Conservation (phyloP, 2,888 invertebrate genomes). For the Lithodes maja region DNA sequence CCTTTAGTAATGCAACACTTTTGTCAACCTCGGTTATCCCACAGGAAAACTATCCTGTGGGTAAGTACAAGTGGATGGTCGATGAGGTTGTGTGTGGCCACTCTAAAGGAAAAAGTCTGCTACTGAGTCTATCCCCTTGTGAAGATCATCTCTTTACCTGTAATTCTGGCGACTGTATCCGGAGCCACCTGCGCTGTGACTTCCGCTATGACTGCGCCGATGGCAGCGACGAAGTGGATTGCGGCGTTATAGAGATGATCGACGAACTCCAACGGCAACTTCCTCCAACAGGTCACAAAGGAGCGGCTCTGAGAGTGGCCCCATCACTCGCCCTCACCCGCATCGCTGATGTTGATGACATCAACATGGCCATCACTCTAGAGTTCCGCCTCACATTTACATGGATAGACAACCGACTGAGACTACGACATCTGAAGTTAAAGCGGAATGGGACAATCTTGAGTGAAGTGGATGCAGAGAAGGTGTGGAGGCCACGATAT, state of each 20-base stretch:
- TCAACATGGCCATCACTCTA: conserved; percentile 49
- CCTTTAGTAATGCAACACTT: conserved; percentile 12
- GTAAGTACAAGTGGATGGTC: conserved; percentile 22
- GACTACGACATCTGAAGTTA: conserved; percentile 19
- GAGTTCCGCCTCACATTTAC: conserved; percentile 40
- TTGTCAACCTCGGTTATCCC: background rate
- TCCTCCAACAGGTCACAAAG: conserved; percentile 34
- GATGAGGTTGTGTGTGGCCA: conserved; percentile 17
- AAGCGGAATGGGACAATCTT: conserved; percentile 35
- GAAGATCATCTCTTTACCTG: conserved; percentile 32
- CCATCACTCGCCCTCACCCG: conserved; percentile 20
- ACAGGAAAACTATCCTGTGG: conserved; percentile 16
- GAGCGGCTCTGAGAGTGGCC: conserved; percentile 1
- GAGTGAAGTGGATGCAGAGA: conserved; percentile 32
- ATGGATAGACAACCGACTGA: conserved; percentile 33
- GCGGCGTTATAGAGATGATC: conserved; percentile 19
- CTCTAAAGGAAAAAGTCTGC: background rate
- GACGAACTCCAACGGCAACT: conserved; percentile 32
- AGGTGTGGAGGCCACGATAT: conserved; percentile 41
- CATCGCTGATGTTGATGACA: conserved; percentile 51
- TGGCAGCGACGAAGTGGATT: conserved; percentile 42
- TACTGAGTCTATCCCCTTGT: conserved; percentile 37
- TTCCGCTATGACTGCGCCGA: conserved; percentile 45
- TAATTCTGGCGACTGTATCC: conserved; percentile 36
- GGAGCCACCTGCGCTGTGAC: conserved; percentile 33